Evolutionary conservation across 2,797 vertebrate genomes (phyloP), one percentile per base, ranked within the genome.

Genomic region (Lepilemur septentrionalis): DNA sequence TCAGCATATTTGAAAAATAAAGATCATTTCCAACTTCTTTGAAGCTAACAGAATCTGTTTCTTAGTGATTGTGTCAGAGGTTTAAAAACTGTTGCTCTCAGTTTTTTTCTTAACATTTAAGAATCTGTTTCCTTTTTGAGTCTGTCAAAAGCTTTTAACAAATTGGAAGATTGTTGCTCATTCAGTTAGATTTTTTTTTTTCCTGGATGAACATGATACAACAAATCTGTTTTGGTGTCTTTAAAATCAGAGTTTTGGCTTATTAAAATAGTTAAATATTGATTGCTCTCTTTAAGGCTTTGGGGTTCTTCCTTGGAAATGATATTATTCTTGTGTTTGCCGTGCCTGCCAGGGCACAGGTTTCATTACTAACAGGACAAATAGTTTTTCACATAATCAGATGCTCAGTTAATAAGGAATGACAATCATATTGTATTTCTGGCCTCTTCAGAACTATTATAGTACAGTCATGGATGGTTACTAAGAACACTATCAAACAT

Each of bases 151-250:
- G 93, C 79, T 97, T 98, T 76, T 78, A 89, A 65, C 78, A 96
- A 98, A 97, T 97, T 97, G 89, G 28, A 97, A 97, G 83, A 91
- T 91, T 97, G 91, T 93, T 98, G 96, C 97, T 98, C 97, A 97
- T 97, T 87, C 97, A 96, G 91, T 97, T 70, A 89, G 72, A 52
- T 94, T 97, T 84, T 86, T 67, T 46, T 67, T 32, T 95, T 50
- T 20, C 20, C 46, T 92, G 73, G 63, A 95, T 97, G 86, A 97
- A 96, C 96, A 97, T 81, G 95, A 97, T 97, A 97, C 98, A 98
- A 98, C 98, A 98, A 98, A 98, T 98, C 98, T 98, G 98, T 98
- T 97, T 97, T 98, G 89, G 43, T 98, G 52, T 97, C 80, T 97
- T 98, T 96, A 93, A 97, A 97, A 78, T 96, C 82, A 84, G 81